phyloP scores from a whole-genome alignment of 1,140 invertebrate species.

The Lucilia sericata region DNA sequence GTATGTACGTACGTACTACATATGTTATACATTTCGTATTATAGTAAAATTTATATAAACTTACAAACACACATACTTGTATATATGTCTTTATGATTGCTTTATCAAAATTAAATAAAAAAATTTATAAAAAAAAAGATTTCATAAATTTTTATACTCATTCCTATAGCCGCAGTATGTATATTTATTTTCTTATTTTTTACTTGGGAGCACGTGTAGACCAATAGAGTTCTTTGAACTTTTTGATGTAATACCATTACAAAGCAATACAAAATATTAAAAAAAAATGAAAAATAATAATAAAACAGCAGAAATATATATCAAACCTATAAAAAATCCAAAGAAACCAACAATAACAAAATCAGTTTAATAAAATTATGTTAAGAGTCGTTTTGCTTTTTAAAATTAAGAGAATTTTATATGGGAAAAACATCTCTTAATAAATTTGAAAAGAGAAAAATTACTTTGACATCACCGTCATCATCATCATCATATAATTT shows the following conservation, averaged over 20 bases:
- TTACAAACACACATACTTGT: too few relatives aligned
- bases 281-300: constrained; percentile 16
- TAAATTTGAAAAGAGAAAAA: neutral
- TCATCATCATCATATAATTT: too few relatives aligned
- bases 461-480: neutral
- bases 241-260: constrained; percentile 43
- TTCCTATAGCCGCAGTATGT: neutral
- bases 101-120: constrained; percentile 40
- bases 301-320: too few relatives aligned
- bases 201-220: constrained; percentile 42
- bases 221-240: constrained; percentile 44
- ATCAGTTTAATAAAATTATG: too few relatives aligned
- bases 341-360: neutral
- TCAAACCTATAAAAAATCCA: too few relatives aligned
- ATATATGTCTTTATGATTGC: constrained; percentile 32
- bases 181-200: neutral
- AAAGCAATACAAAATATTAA: neutral
- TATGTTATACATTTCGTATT: neutral
- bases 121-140: neutral
- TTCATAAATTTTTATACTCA: constrained; percentile 22
- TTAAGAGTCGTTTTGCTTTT: too few relatives aligned
- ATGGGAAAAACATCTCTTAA: too few relatives aligned
- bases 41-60: too few relatives aligned
- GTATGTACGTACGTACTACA: neutral
- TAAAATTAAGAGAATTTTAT: too few relatives aligned